A percentile compares a stretch with the other conserved stretches of the same genome.
Evolutionary conservation across 2,888 invertebrate species (phyloP).

Genomic region (Trichogramma dendrolimi): DNA sequence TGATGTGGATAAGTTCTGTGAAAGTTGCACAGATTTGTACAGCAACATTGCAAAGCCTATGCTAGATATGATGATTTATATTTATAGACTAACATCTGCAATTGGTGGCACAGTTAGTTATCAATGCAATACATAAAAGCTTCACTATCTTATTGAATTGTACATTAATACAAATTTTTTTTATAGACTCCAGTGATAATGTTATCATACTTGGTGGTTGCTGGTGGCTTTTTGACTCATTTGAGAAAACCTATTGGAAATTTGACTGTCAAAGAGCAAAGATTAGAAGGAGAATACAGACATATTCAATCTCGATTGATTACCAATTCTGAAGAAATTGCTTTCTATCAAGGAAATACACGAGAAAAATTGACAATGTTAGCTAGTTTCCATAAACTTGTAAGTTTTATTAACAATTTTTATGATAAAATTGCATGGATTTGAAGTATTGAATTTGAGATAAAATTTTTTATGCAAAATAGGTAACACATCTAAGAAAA

Average conservation of each 20-base stretch:
- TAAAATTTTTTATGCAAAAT: slow-evolving; percentile 23
- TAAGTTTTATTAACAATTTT: slow-evolving; percentile 33
- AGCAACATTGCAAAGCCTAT: slow-evolving; percentile 94
- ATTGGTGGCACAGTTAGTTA: slow-evolving; percentile 70
- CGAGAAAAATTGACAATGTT: slow-evolving; percentile 84
- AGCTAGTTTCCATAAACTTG: slow-evolving; percentile 83
- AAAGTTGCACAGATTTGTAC: slow-evolving; percentile 90
- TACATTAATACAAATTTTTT: slow-evolving; percentile 6
- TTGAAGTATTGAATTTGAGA: slow-evolving; percentile 3
- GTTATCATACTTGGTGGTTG: slow-evolving; percentile 80
- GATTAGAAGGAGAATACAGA: slow-evolving; percentile 96
- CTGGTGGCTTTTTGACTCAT: slow-evolving; percentile 82
- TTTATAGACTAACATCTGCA: slow-evolving; percentile 80
- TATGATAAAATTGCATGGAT: background rate
- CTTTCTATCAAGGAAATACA: slow-evolving; percentile 76
- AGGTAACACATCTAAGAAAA: slow-evolving; percentile 76
- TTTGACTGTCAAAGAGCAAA: slow-evolving; percentile 91
- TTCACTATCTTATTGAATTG: slow-evolving; percentile 4
- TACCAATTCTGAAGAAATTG: slow-evolving; percentile 93
- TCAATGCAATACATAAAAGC: slow-evolving; percentile 4
- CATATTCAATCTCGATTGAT: slow-evolving; percentile 95
- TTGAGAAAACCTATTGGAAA: slow-evolving; percentile 78
- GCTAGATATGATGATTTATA: slow-evolving; percentile 90
- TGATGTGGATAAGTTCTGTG: slow-evolving; percentile 96
- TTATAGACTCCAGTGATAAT: slow-evolving; percentile 82